phyloP scores from a whole-genome alignment of 2,113 vertebrate genomes.

The Seriola rivoliana region DNA sequence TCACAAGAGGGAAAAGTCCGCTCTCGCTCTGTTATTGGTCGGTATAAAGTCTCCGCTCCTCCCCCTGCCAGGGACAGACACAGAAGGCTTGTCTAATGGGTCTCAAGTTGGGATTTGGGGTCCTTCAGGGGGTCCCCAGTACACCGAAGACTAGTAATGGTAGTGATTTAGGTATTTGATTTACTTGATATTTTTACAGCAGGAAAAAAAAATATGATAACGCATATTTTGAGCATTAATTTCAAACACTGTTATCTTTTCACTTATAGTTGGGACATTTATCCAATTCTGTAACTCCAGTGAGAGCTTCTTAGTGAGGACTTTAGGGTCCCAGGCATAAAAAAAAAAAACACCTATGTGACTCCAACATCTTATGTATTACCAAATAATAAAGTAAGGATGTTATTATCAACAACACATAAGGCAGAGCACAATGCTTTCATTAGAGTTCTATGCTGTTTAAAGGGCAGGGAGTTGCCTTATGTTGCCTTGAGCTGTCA shows the following conservation, averaged over 20 bases:
- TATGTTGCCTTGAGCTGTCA: conserved; percentile 63
- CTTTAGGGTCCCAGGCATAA: conserved; percentile 58
- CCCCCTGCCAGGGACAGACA: conserved; percentile 60
- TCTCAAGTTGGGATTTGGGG: conserved; percentile 70
- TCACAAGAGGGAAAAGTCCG: conserved; percentile 51
- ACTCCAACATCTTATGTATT: conserved; percentile 55
- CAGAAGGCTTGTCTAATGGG: conserved; percentile 61
- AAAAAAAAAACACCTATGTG: conserved; percentile 55
- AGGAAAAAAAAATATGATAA: conserved; percentile 51
- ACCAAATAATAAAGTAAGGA: conserved; percentile 65
- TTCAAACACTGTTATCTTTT: conserved; percentile 62
- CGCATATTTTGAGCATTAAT: conserved; percentile 65
- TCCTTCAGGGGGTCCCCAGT: conserved; percentile 65
- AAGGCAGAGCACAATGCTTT: conserved; percentile 51
- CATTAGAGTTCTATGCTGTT: conserved; percentile 62
- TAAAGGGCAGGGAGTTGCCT: conserved; percentile 55
- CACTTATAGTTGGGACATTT: conserved; percentile 63
- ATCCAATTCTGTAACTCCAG: conserved; percentile 53
- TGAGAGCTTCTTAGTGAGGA: conserved; percentile 48
- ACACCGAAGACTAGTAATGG: conserved; percentile 57
- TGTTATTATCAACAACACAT: conserved; percentile 63
- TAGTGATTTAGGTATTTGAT: conserved; percentile 71
- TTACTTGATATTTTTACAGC: conserved; percentile 63
- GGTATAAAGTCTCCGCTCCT: conserved; percentile 32
- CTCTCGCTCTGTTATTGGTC: conserved; percentile 65